Base-by-base conservation (phyloP, 1,140 invertebrate genomes). In the Megathymus violae region DNA sequence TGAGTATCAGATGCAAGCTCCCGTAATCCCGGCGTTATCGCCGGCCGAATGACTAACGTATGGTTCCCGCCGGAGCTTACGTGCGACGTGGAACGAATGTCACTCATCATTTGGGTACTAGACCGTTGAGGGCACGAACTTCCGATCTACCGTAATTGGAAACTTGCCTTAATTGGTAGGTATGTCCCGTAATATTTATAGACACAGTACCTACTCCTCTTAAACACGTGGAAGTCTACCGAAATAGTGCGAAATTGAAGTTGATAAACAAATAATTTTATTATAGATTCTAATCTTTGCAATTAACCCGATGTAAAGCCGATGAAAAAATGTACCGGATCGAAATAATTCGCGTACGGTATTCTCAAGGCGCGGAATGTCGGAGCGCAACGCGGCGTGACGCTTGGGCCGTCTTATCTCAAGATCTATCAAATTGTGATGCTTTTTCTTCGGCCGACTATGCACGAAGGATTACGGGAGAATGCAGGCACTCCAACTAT, bases 221-320 rank as follows among this genome's bases (percentile, higher is more conserved):
- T 31, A 4, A 31, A 5, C 41, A 43, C 15, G 41, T 41, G 38
- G 15, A 14, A 14, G 3, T 11, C 16, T 50, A 31, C 13, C 4
- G 47, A 50, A 14, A 11, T 13, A n/a, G n/a, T n/a, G n/a, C 11
- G 47, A 10, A 62, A 54, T 14, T 27, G 40, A 50, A 44, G 54
- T 60, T 73, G 72, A 72, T 67, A 72, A 74, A 77, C 74, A 80
- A 83, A 83, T 76, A 69, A 78, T 78, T 76, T 73, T 76, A 76
- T 68, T 73, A 74, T 67, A 59, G 74, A 80, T 80, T 63, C 62
- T 69, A 71, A 80, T 80, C 75, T 64, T 22, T 40, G 63, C 64
- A 80, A 79, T 80, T 80, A 84, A 74, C 67, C 50, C 60, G 67
- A 62, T 76, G 79, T 77, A 71, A 69, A 71, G 64, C 60, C 40